Evolutionary conservation across 92 coral and sea anemone genomes (phyloP).

Genomic region (Zoanthus sansibaricus): DNA sequence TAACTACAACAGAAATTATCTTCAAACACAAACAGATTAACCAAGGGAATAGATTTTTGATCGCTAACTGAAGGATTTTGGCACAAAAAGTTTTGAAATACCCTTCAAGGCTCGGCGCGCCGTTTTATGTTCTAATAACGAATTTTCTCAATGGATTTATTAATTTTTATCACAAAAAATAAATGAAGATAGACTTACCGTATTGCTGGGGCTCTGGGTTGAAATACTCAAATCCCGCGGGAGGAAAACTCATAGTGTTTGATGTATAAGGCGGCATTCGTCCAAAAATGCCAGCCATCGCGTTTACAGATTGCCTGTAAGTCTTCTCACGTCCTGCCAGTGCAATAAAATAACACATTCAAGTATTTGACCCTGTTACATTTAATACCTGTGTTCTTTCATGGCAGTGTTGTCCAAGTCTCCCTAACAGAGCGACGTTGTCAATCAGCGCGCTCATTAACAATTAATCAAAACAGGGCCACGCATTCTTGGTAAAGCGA

Average conservation of each 20-base stretch:
- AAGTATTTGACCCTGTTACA: conserved; percentile 49
- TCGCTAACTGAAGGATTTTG: background rate
- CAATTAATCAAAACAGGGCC: conserved; percentile 43
- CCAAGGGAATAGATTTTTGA: background rate
- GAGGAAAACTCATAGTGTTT: conserved; percentile 80
- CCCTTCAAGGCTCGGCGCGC: conserved; percentile 12
- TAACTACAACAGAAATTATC: too few species aligned
- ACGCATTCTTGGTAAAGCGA: conserved; percentile 37
- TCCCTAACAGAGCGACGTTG: conserved; percentile 37
- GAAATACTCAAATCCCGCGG: conserved; percentile 81
- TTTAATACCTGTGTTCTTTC: conserved; percentile 46
- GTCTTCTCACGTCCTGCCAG: conserved; percentile 7
- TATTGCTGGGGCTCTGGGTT: conserved; percentile 75
- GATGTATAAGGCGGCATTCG: conserved; percentile 89
- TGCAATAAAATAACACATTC: conserved; percentile 44
- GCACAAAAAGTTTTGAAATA: background rate
- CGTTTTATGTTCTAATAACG: background rate
- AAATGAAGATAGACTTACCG: conserved; percentile 27
- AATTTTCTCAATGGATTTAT: background rate
- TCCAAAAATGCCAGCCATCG: conserved; percentile 91
- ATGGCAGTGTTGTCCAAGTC: conserved; percentile 20
- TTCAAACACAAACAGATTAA: background rate
- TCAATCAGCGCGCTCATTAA: conserved; percentile 47
- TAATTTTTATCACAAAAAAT: background rate
- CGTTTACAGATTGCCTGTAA: conserved; percentile 21